Evolutionary conservation across 2,888 invertebrate species (phyloP).

Genomic region (Prosopocoilus inquinatus): DNA sequence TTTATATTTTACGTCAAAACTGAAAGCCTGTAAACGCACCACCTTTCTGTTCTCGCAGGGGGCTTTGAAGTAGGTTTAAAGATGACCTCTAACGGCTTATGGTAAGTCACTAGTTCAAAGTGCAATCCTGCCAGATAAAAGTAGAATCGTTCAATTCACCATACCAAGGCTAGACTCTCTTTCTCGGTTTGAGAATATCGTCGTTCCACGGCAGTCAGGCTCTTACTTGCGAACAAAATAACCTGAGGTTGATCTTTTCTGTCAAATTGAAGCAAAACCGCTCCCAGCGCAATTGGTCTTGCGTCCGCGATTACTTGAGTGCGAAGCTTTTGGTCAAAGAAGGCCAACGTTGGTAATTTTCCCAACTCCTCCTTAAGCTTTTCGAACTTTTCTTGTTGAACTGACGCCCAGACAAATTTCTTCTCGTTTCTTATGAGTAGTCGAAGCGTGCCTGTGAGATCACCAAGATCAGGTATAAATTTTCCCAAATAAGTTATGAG

Average conservation of each 20-base stretch:
- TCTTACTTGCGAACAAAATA: slow-evolving; percentile 33
- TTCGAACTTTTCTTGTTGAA: slow-evolving; percentile 23
- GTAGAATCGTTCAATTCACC: slow-evolving; percentile 38
- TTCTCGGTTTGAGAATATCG: slow-evolving; percentile 41
- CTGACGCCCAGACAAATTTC: background rate
- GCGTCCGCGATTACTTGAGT: slow-evolving; percentile 32
- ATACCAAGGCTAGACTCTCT: slow-evolving; percentile 45
- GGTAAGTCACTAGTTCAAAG: slow-evolving; percentile 33
- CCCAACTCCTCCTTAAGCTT: slow-evolving; percentile 19
- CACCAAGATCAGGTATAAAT: slow-evolving; percentile 25
- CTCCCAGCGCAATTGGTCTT: slow-evolving; percentile 32
- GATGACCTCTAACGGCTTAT: slow-evolving; percentile 40
- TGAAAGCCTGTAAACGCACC: slow-evolving; percentile 24
- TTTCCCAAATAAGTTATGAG: slow-evolving; percentile 28
- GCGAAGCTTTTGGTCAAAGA: slow-evolving; percentile 25
- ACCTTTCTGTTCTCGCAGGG: slow-evolving; percentile 25
- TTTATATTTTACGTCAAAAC: slow-evolving; percentile 21
- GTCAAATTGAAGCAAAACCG: slow-evolving; percentile 30
- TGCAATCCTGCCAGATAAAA: slow-evolving; percentile 27
- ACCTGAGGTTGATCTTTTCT: slow-evolving; percentile 22
- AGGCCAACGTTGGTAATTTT: slow-evolving; percentile 26
- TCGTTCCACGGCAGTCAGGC: slow-evolving; percentile 28
- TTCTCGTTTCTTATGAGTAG: slow-evolving; percentile 16
- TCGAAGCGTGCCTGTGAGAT: slow-evolving; percentile 11
- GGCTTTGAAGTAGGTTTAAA: slow-evolving; percentile 32